These are phyloP conservation scores for Scomberomorus guttatus DNA, from an alignment of 2,797 vertebrate species.

Conservation along the genomic window DNA sequence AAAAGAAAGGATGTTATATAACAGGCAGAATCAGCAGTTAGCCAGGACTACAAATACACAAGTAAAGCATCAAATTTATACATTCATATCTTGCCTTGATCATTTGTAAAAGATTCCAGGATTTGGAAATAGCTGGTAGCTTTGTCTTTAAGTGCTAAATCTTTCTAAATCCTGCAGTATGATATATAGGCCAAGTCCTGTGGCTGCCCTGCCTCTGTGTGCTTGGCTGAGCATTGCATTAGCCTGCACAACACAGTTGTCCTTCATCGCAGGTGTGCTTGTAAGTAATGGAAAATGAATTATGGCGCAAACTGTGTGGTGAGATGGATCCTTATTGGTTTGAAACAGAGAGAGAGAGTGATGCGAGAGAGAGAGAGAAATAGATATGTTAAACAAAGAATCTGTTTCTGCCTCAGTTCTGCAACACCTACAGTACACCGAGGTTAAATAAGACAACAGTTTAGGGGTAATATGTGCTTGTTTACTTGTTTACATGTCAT, in stretches of 20 bases:
- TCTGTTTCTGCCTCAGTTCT: slow-evolving; percentile 15
- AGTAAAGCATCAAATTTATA: background rate
- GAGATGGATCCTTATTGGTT: slow-evolving; percentile 45
- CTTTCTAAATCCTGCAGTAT: slow-evolving; percentile 54
- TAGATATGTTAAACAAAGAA: slow-evolving; percentile 26
- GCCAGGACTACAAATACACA: slow-evolving; percentile 2
- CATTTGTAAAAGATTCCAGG: slow-evolving; percentile 23
- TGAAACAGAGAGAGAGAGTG: slow-evolving; percentile 20
- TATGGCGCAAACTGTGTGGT: slow-evolving; percentile 35
- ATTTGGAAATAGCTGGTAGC: slow-evolving; percentile 45
- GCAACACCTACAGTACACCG: slow-evolving; percentile 11
- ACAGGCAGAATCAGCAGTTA: slow-evolving; percentile 1
- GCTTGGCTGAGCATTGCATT: slow-evolving; percentile 69
- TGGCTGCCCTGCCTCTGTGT: slow-evolving; percentile 47
- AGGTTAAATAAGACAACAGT: slow-evolving; percentile 43
- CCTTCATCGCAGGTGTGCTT: slow-evolving; percentile 64
- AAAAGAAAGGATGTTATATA: background rate
- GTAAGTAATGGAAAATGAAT: slow-evolving; percentile 69
- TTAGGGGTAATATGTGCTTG: background rate
- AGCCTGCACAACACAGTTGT: slow-evolving; percentile 57
- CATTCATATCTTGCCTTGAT: background rate
- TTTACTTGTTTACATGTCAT: slow-evolving; percentile 18
- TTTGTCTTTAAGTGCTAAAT: slow-evolving; percentile 47
- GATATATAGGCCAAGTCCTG: slow-evolving; percentile 62
- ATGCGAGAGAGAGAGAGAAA: background rate